phyloP scores from a whole-genome alignment of 1,140 invertebrate genomes.

The Formica exsecta region DNA sequence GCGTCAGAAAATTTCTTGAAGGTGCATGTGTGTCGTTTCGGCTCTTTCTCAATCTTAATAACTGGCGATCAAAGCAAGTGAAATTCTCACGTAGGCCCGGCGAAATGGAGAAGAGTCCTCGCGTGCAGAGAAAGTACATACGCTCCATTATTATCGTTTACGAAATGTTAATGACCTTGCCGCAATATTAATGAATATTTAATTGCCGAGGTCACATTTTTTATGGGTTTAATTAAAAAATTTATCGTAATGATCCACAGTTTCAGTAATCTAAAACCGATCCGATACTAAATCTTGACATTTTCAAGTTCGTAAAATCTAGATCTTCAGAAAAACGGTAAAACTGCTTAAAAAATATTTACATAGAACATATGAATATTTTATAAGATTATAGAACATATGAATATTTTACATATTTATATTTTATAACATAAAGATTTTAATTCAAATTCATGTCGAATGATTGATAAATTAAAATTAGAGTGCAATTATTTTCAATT shows the following conservation, averaged over 20 bases:
- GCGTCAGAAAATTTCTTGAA: conserved; percentile 68
- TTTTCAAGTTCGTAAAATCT: neutral
- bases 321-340: neutral
- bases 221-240: neutral
- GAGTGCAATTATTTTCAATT: neutral
- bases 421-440: neutral
- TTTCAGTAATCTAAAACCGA: conserved; percentile 11
- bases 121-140: conserved; percentile 75
- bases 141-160: conserved; percentile 48
- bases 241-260: neutral
- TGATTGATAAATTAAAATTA: neutral
- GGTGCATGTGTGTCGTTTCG: conserved; percentile 9
- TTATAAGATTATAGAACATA: too few relatives aligned
- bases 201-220: conserved; percentile 7
- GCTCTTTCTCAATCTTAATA: conserved; percentile 52
- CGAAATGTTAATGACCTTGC: conserved; percentile 57
- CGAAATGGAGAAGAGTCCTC: conserved; percentile 68
- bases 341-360: conserved; percentile 7
- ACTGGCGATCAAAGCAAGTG: conserved; percentile 59
- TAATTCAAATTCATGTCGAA: neutral
- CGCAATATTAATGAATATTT: conserved; percentile 21
- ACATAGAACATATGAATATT: neutral
- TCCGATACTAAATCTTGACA: neutral
- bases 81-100: conserved; percentile 69
- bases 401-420: too few relatives aligned